Evolutionary conservation across 2,888 invertebrate genomes (phyloP), one percentile per base, ranked within the genome.

Genomic region (Atrina japonica): DNA sequence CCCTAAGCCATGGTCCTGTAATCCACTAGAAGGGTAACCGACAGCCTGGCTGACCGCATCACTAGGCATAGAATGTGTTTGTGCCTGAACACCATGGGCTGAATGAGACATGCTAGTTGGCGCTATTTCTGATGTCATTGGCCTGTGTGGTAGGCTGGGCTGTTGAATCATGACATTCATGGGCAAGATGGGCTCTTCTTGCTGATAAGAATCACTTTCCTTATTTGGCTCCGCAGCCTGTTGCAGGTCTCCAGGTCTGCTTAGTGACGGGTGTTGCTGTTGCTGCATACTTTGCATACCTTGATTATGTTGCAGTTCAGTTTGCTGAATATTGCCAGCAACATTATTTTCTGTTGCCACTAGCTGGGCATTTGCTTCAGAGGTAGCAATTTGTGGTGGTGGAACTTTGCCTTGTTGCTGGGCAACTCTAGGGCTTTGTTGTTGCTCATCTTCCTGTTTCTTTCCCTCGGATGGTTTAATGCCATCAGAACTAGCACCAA

Each of bases 91-190:
- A 11, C 35, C 35, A 5, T 35, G 35, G 5, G 35, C 6, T 5
- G 35, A 11, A 35, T 35, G 35, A 7, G 35, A 5, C 35, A 35
- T 11, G 11, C 35, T 35, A 35, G 35, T 11, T 7, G 35, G 35
- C 11, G 35, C 6, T 11, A 35, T 35, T 11, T 35, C 35, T 7
- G 35, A 7, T 5, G 35, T 11, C 11, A 35, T 40, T 52, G 40
- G 58, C 35, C 70, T 64, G 23, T 63, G 59, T 25, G 66, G 56
- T 41, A 71, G 60, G 29, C 61, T 71, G n/a, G 61, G 69, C 29
- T 71, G 71, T 16, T 69, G 69, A 25, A 71, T 71, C 71, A 71
- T 71, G 16, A 71, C 71, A 67, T 71, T 71, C 71, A 71, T 71
- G 50, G 71, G 71, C 41, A 71, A 35, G n/a, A 71, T 71, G n/a